Evolutionary conservation across 2,888 invertebrate species (phyloP).

Genomic region (Lasioglossum leucozonium): DNA sequence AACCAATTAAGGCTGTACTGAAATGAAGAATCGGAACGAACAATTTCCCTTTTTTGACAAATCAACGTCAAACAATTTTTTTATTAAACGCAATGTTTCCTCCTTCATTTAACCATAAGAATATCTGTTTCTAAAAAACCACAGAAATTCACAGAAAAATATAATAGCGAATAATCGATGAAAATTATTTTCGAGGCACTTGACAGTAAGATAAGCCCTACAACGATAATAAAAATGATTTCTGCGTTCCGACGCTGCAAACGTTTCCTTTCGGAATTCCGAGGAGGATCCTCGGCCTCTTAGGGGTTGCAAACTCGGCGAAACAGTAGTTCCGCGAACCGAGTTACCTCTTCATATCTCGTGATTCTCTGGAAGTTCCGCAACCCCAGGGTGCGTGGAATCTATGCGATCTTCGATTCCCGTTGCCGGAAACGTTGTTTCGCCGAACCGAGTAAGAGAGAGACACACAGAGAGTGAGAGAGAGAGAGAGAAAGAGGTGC

Average conservation of each 20-base stretch:
- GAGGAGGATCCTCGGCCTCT: slow-evolving; percentile 4
- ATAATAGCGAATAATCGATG: too few relatives aligned
- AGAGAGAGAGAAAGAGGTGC: background rate
- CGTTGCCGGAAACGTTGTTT: slow-evolving; percentile 26
- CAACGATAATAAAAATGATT: background rate
- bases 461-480: too few relatives aligned
- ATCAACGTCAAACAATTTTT: too few relatives aligned
- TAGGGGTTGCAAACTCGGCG: slow-evolving; percentile 27
- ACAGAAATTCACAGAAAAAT: too few relatives aligned
- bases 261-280: slow-evolving; percentile 24
- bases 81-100: too few relatives aligned
- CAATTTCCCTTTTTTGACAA: too few relatives aligned
- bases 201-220: background rate
- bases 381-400: slow-evolving; percentile 22
- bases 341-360: slow-evolving; percentile 15
- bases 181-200: too few relatives aligned
- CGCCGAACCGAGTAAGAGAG: background rate
- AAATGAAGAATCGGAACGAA: too few relatives aligned
- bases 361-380: slow-evolving; percentile 12
- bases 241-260: background rate
- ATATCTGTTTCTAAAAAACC: too few relatives aligned
- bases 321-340: slow-evolving; percentile 23
- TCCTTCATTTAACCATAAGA: too few relatives aligned
- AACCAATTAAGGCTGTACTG: too few relatives aligned
- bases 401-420: slow-evolving; percentile 25